Percentiles rank a stretch among this genome's conserved stretches.
Conservation (phyloP, 2,113 vertebrate species). For the Dasyprocta punctata region DNA sequence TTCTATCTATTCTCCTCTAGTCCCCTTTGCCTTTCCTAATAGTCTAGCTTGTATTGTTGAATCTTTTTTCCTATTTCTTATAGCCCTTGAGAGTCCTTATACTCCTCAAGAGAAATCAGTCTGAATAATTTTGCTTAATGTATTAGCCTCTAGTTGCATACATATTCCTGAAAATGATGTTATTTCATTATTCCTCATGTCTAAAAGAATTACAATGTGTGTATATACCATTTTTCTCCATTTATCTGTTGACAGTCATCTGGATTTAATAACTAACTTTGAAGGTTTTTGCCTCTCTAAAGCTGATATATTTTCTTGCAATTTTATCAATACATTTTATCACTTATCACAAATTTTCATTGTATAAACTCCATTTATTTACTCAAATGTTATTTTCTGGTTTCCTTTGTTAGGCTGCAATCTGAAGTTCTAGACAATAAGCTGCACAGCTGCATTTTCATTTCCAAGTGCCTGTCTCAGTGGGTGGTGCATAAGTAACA, state of each 20-base stretch:
- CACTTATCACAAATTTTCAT: background rate
- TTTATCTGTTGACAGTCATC: background rate
- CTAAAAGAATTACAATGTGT: background rate
- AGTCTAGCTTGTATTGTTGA: background rate
- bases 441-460: background rate
- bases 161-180: background rate
- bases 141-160: background rate
- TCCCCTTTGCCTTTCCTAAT: background rate
- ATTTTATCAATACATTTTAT: background rate
- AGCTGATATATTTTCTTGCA: background rate
- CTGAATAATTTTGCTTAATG: background rate
- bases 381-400: background rate
- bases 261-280: background rate
- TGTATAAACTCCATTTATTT: background rate
- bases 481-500: background rate
- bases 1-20: background rate
- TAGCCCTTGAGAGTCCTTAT: background rate
- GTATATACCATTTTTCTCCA: background rate
- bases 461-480: background rate
- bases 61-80: background rate
- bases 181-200: background rate
- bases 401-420: background rate
- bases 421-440: background rate
- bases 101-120: background rate
- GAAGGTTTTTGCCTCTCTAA: background rate